A percentile compares a stretch with the other conserved stretches of the same genome.
Conservation (phyloP, 2,888 invertebrate genomes). For the Caenorhabditis uteleia region DNA sequence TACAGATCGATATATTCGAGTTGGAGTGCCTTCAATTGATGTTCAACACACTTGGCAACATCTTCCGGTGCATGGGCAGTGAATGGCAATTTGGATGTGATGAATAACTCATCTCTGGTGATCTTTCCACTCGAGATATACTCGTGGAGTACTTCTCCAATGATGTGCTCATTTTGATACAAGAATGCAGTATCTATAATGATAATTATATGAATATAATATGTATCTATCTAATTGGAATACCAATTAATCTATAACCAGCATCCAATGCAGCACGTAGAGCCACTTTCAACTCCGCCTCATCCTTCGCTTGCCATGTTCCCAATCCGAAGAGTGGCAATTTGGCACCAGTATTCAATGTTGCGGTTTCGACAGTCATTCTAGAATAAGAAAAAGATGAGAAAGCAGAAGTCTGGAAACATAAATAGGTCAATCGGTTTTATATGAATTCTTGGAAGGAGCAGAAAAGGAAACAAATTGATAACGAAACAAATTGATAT, state of each 20-base stretch:
- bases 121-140: slow-evolving; percentile 77
- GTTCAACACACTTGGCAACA: slow-evolving; percentile 39
- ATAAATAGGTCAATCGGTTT: background rate
- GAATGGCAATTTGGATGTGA: slow-evolving; percentile 60
- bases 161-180: slow-evolving; percentile 79
- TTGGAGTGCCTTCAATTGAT: slow-evolving; percentile 54
- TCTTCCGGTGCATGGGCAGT: slow-evolving; percentile 50
- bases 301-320: slow-evolving; percentile 58
- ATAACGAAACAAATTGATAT: background rate
- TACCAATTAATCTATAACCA: slow-evolving; percentile 73
- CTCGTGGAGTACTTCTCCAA: slow-evolving; percentile 77
- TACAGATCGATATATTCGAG: slow-evolving; percentile 59
- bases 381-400: background rate
- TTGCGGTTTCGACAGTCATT: slow-evolving; percentile 26
- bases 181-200: slow-evolving; percentile 70
- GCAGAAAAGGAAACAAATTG: background rate
- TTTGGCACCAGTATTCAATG: slow-evolving; percentile 52
- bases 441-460: slow-evolving; percentile 1
- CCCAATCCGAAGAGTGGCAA: slow-evolving; percentile 62
- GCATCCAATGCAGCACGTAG: slow-evolving; percentile 61
- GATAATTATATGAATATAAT: background rate
- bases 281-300: slow-evolving; percentile 50
- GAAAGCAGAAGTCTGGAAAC: background rate
- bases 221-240: background rate
- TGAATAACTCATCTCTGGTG: slow-evolving; percentile 68